A percentile compares a stretch with the other conserved stretches of the same genome.
Evolutionary conservation across 1,140 invertebrate genomes (phyloP).

Genomic region (Nixonia krombeini): DNA sequence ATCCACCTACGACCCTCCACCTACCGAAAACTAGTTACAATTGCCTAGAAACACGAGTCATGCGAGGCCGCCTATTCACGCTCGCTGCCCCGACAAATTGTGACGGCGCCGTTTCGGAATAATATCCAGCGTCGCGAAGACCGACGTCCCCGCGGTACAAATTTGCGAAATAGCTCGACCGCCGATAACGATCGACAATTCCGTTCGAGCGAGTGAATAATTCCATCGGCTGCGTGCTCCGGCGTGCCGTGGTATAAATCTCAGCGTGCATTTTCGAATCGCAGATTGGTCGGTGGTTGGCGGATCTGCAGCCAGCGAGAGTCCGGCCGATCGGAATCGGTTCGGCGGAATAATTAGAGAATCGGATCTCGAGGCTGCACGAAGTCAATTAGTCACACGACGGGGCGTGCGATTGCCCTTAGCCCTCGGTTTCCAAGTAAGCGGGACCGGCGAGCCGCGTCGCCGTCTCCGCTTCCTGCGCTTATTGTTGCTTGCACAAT

Average conservation of each 20-base stretch:
- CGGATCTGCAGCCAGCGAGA: conserved; percentile 20
- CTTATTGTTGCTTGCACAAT: conserved; percentile 16
- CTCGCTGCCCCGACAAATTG: no score
- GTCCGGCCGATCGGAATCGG: conserved; percentile 47
- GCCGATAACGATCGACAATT: no score
- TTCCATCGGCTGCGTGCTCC: no score
- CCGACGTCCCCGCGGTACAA: no score
- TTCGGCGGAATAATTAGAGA: conserved; percentile 60
- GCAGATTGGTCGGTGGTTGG: conserved; percentile 11
- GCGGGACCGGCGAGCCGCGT: conserved; percentile 24
- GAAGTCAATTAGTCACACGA: conserved; percentile 63
- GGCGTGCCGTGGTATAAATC: background rate
- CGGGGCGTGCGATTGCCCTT: conserved; percentile 47
- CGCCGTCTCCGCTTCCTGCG: conserved; percentile 23
- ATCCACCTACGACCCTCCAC: conserved; percentile 58
- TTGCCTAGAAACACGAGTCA: conserved; percentile 69
- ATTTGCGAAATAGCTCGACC: no score
- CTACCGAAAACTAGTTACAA: conserved; percentile 69
- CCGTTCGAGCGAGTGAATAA: no score
- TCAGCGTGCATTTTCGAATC: conserved; percentile 8
- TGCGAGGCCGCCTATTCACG: conserved; percentile 52
- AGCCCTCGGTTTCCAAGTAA: conserved; percentile 40
- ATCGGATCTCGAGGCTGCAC: conserved; percentile 50
- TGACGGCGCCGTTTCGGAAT: no score
- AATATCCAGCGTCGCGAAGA: no score